These are phyloP conservation scores for Heteropelma amictum DNA, from an alignment of 2,888 invertebrate species.

Conservation along the genomic window DNA sequence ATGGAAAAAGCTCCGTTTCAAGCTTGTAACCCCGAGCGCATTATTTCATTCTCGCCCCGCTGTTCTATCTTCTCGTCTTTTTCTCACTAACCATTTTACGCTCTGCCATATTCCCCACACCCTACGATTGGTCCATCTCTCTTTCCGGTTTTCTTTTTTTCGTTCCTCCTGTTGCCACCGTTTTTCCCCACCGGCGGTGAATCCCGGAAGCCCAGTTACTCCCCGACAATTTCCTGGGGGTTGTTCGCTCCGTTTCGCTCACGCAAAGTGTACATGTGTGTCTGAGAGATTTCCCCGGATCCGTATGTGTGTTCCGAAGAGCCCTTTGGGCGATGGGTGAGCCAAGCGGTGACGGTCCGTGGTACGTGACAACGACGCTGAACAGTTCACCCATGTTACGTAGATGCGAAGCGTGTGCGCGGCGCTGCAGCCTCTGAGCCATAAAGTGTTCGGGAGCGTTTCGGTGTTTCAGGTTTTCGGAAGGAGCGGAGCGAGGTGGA, in stretches of 20 bases:
- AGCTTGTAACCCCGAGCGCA: constrained; percentile 26
- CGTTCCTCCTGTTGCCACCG: constrained; percentile 19
- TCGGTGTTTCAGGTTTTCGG: constrained; percentile 66
- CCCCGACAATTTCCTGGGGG: constrained; percentile 59
- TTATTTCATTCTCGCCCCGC: constrained; percentile 42
- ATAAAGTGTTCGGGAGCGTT: constrained; percentile 64
- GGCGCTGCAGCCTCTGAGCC: constrained; percentile 59
- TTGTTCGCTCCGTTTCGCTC: constrained; percentile 39
- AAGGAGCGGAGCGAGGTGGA: constrained; percentile 52
- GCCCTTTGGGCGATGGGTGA: constrained; percentile 34
- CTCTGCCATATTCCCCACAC: constrained; percentile 1
- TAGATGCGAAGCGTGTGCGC: constrained; percentile 56
- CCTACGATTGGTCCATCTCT: constrained; percentile 8
- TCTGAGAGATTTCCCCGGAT: too few species aligned
- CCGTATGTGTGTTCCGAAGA: constrained; percentile 8
- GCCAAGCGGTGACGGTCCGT: constrained; percentile 23
- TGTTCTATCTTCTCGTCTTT: constrained; percentile 3
- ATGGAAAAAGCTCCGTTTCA: constrained; percentile 29
- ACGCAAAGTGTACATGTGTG: neutral
- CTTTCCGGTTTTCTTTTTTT: constrained; percentile 34
- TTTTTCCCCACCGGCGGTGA: constrained; percentile 40
- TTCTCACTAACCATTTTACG: neutral
- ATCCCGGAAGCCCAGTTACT: constrained; percentile 58
- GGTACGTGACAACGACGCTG: constrained; percentile 58
- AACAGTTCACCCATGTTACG: constrained; percentile 54